Evolutionary conservation across 2,113 vertebrate genomes (phyloP), one percentile per base, ranked within the genome.

Genomic region (Panurus biarmicus): DNA sequence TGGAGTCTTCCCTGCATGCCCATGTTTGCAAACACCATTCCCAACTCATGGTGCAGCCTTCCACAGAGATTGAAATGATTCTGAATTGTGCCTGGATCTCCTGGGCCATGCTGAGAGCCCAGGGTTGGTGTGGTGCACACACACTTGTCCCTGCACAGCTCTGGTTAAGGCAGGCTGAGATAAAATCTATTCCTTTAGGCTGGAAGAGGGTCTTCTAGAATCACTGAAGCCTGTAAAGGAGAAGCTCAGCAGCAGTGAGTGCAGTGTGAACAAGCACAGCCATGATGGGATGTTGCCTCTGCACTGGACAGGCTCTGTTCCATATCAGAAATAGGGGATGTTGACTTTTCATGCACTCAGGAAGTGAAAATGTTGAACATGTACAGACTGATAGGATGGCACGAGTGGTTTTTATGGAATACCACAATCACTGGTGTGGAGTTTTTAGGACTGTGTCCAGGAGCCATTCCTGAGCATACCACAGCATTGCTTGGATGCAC

Each of bases 71-170:
- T 24, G 36, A 26, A n/a, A 44, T 0, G 6, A 9, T 2, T 4
- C 4, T 3, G 42, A 10, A 11, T 2, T 14, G 86, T 12, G 48
- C 50, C 35, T 33, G 21, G 13, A 25, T 11, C 71, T 82, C 47
- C 48, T 10, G 85, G 64, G 56, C 42, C 47, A 3, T 0, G 0
- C 9, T 6, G 73, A 8, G 29, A 40, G 51, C 40, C 45, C 54
- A 3, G 48, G 14, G 16, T 0, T 9, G 6, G 14, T 2, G 4
- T 12, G 3, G 42, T 2, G 35, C 26, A 18, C 28, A 2, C 42
- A 6, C 35, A 0, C 29, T 17, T 3, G 7, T 3, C 20, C 57
- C 79, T 42, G 36, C 75, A 4, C 20, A 4, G 44, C 3, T 10
- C 44, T 13, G 11, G 23, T 7, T 31, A 12, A 26, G 58, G 44